Conservation (phyloP, 1,140 invertebrate genomes). For the Hirudo medicinalis region DNA sequence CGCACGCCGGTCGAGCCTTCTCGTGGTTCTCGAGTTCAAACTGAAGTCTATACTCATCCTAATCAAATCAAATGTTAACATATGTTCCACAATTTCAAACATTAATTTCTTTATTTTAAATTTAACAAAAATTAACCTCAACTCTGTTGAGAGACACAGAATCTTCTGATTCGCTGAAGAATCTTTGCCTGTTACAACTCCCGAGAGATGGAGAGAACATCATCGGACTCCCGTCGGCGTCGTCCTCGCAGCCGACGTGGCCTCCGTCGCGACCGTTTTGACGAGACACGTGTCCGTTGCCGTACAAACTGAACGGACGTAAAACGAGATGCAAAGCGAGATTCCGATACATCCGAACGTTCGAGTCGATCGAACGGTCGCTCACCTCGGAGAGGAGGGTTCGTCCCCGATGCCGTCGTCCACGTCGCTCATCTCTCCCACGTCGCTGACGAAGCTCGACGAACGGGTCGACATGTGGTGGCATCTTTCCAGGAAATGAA, state of each 20-base stretch:
- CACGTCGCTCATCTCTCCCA: constrained; percentile 14
- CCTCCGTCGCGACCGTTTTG: neutral
- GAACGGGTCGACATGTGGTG: constrained; percentile 23
- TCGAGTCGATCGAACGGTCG: neutral
- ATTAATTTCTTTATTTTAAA: neutral
- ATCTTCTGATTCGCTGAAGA: constrained; percentile 24
- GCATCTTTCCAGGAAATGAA: constrained; percentile 31
- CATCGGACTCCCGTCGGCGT: constrained; percentile 9
- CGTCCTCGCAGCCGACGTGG: constrained; percentile 19
- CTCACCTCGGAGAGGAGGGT: constrained; percentile 11
- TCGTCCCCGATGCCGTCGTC: constrained; percentile 23
- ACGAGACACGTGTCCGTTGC: neutral
- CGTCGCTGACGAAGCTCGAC: constrained; percentile 10
- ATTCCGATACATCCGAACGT: neutral
- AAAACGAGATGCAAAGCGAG: neutral
- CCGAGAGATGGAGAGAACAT: neutral
- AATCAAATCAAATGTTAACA: neutral
- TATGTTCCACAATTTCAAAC: neutral
- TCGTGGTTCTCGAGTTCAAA: constrained; percentile 19
- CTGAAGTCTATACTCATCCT: constrained; percentile 20
- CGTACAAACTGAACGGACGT: neutral
- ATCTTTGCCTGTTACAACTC: constrained; percentile 11
- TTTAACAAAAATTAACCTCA: constrained; percentile 13
- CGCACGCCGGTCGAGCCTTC: constrained; percentile 42
- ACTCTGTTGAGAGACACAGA: constrained; percentile 19